phyloP scores from a whole-genome alignment of 1,140 invertebrate genomes.

The Piezodorus guildinii region DNA sequence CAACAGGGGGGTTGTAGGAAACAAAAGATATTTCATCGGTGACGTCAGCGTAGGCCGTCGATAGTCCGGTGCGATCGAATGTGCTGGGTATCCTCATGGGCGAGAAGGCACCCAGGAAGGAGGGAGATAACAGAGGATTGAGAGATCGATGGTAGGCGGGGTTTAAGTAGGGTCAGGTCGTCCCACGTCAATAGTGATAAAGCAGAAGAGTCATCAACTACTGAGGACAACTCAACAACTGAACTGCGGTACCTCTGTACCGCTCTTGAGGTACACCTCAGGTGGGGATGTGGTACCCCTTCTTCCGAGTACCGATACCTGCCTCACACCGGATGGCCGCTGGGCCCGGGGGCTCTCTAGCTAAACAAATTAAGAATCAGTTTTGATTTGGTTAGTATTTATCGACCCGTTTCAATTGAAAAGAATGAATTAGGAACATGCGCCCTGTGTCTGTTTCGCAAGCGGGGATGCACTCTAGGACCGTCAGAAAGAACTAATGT shows the following conservation, averaged over 20 bases:
- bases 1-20: conserved; percentile 27
- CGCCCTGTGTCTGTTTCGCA: conserved; percentile 1
- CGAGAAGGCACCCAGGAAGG: neutral
- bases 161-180: conserved; percentile 28
- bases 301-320: no score
- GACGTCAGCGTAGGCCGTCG: conserved; percentile 16
- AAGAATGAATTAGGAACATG: conserved; percentile 23
- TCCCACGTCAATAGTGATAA: conserved; percentile 28
- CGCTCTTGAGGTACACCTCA: no score
- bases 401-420: conserved; percentile 21
- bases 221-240: neutral
- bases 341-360: no score
- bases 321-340: no score
- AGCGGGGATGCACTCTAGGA: neutral
- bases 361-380: neutral
- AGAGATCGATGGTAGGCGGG: neutral
- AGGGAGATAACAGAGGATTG: neutral
- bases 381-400: conserved; percentile 19
- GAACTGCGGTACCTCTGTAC: neutral
- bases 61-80: conserved; percentile 5
- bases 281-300: no score
- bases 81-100: conserved; percentile 14
- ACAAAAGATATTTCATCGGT: conserved; percentile 29
- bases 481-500: conserved; percentile 3
- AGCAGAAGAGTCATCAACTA: neutral